Evolutionary conservation across 2,113 vertebrate genomes (phyloP).

Genomic region (Brachyhypopomus gauderio): DNA sequence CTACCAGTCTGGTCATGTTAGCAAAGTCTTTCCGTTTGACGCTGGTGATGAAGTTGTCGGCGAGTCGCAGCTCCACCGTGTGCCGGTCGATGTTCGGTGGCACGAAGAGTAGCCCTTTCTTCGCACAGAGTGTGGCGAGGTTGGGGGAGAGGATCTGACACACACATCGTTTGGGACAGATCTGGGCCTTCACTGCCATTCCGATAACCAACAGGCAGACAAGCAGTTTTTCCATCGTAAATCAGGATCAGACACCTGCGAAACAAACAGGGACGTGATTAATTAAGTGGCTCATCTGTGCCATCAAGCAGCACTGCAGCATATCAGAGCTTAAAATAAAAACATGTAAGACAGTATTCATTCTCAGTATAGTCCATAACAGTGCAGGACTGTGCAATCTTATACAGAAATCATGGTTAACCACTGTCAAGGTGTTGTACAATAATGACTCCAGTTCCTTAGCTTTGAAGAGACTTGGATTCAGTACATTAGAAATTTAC

Average conservation of each 20-base stretch:
- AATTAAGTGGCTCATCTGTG: neutral
- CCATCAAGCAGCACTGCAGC: constrained; percentile 4
- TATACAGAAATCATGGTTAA: constrained; percentile 10
- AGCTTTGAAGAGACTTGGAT: neutral
- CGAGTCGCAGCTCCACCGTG: constrained; percentile 95
- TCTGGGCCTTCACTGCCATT: constrained; percentile 92
- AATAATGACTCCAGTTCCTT: neutral
- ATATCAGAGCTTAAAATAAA: constrained; percentile 8
- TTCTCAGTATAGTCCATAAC: neutral
- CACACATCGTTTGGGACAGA: constrained; percentile 97
- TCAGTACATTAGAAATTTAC: neutral
- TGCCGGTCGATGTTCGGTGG: constrained; percentile 97
- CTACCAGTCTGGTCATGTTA: constrained; percentile 98
- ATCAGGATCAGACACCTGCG: constrained; percentile 84
- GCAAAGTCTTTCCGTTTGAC: constrained; percentile 98
- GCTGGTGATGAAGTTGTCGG: constrained; percentile 98
- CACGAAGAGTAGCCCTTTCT: constrained; percentile 97
- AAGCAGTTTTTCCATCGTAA: constrained; percentile 99
- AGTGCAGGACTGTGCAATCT: neutral
- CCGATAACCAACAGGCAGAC: constrained; percentile 92
- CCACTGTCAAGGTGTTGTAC: neutral
- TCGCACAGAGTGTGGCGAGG: constrained; percentile 98
- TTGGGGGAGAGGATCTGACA: constrained; percentile 99
- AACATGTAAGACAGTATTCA: neutral
- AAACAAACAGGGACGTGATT: constrained; percentile 35